phyloP scores from a whole-genome alignment of 2,113 vertebrate genomes.

The Myocastor coypus region DNA sequence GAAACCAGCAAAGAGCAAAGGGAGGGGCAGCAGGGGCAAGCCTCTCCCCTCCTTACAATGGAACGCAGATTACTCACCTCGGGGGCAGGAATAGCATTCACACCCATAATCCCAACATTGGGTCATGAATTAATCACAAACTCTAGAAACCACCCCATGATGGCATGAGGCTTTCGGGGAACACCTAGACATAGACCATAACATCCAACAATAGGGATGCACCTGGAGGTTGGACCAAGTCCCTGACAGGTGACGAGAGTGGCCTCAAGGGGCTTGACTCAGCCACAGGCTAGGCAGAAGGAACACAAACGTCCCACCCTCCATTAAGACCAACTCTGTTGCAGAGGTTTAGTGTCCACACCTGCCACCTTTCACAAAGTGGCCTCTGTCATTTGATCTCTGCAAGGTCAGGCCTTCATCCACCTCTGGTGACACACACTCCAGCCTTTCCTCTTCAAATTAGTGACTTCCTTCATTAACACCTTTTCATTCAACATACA shows the following conservation, averaged over 20 bases:
- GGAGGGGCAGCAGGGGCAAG: no score
- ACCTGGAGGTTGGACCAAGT: not conserved
- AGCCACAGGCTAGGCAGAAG: not conserved
- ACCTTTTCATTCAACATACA: slow-evolving; percentile 17
- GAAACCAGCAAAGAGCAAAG: no score
- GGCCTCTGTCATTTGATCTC: not conserved
- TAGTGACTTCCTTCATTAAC: not conserved
- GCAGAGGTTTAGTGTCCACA: not conserved
- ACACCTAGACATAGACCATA: no score
- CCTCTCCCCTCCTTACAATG: no score
- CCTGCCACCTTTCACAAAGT: not conserved
- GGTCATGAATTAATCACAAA: no score
- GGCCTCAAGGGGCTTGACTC: not conserved
- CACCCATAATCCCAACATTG: no score
- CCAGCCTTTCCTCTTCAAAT: not conserved
- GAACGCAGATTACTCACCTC: no score
- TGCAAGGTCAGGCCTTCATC: not conserved
- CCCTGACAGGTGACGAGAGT: not conserved
- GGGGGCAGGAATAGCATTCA: no score
- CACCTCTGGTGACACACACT: accelerated
- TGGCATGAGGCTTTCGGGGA: no score
- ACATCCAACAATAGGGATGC: not conserved
- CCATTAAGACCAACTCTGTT: not conserved
- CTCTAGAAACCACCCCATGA: no score
- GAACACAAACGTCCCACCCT: not conserved